Evolutionary conservation across 2,797 vertebrate genomes (phyloP).

Genomic region (Enteromius afrohamiltoni): DNA sequence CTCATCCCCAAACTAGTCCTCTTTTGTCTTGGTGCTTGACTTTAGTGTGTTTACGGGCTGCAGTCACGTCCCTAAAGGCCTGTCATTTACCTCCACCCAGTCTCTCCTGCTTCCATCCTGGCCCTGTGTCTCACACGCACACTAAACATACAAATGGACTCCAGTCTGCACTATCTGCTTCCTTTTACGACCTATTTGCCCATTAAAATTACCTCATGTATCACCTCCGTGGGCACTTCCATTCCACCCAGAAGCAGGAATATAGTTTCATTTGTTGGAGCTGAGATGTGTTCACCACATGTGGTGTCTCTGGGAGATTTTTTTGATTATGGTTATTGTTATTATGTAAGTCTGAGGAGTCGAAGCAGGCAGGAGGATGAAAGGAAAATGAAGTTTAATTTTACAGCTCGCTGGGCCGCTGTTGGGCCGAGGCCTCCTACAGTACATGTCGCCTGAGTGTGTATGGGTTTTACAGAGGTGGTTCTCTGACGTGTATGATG

Average conservation of each 20-base stretch:
- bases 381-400: slow-evolving; percentile 78
- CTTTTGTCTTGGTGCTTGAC: slow-evolving; percentile 72
- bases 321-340: slow-evolving; percentile 70
- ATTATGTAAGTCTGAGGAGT: slow-evolving; percentile 70
- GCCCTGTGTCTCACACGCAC: neutral
- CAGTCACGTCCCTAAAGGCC: slow-evolving; percentile 55
- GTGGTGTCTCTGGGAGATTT: slow-evolving; percentile 49
- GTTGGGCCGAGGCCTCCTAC: slow-evolving; percentile 57
- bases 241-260: neutral
- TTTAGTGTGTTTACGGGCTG: slow-evolving; percentile 68
- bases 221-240: slow-evolving; percentile 21
- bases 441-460: slow-evolving; percentile 16
- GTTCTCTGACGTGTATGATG: neutral
- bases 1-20: slow-evolving; percentile 64
- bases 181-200: slow-evolving; percentile 53
- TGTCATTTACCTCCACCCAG: slow-evolving; percentile 67
- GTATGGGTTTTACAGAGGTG: slow-evolving; percentile 35
- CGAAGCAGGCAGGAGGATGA: slow-evolving; percentile 73
- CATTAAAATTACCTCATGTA: slow-evolving; percentile 43
- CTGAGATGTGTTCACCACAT: slow-evolving; percentile 31
- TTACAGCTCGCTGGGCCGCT: slow-evolving; percentile 79
- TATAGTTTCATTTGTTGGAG: slow-evolving; percentile 10
- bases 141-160: slow-evolving; percentile 25
- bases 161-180: slow-evolving; percentile 26
- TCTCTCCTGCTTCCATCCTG: slow-evolving; percentile 30